phyloP scores from a whole-genome alignment of 2,888 invertebrate genomes.

The Elmis aenea region DNA sequence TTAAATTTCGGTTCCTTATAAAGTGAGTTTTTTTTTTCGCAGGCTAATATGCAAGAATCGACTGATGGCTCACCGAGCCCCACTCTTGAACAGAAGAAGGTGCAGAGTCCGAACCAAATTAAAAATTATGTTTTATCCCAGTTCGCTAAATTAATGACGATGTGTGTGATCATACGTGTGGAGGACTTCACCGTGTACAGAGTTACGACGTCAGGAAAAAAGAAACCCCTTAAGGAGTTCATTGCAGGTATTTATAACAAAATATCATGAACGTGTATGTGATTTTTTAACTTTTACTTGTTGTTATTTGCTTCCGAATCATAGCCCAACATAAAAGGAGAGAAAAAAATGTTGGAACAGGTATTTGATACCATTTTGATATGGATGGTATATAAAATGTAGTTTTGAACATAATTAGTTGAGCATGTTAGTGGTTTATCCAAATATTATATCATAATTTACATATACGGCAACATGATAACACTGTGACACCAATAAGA shows the following conservation, averaged over 20 bases:
- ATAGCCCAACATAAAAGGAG: conserved; percentile 56
- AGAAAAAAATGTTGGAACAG: conserved; percentile 43
- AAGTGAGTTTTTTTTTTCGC: background rate
- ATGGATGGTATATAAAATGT: conserved; percentile 5
- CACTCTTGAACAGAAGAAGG: conserved; percentile 21
- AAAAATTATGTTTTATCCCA: conserved; percentile 67
- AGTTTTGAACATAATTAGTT: too few species aligned
- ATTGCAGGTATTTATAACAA: conserved; percentile 56
- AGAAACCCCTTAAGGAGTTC: conserved; percentile 75
- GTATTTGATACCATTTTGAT: conserved; percentile 25
- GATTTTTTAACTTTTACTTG: conserved; percentile 4
- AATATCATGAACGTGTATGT: background rate
- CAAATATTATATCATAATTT: too few species aligned
- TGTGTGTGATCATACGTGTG: conserved; percentile 82
- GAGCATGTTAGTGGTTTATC: too few species aligned
- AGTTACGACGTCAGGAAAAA: conserved; percentile 71
- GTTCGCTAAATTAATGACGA: conserved; percentile 83
- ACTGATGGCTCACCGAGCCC: conserved; percentile 7
- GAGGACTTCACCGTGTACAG: conserved; percentile 88
- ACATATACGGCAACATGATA: too few species aligned
- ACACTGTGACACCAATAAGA: too few species aligned
- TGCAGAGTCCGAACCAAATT: conserved; percentile 47
- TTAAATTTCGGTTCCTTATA: background rate
- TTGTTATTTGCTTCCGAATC: conserved; percentile 27
- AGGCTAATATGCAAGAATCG: conserved; percentile 1